Conservation (phyloP, 2,888 invertebrate species). For the Molorchus minor region DNA sequence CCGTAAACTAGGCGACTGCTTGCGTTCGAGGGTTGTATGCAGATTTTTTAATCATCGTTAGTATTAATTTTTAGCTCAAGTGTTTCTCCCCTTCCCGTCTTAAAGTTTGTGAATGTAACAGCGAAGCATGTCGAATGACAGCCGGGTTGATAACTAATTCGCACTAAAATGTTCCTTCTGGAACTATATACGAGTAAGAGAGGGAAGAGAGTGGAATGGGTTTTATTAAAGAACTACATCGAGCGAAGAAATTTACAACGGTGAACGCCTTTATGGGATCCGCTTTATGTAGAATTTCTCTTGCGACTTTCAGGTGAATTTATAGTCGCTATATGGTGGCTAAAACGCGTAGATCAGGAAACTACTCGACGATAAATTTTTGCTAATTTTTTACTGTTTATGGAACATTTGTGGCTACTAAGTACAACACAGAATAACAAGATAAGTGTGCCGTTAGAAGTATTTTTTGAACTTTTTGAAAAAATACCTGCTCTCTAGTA, state of each 20-base stretch:
- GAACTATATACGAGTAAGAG: not conserved
- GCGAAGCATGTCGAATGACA: not conserved
- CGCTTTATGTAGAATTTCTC: too few relatives aligned
- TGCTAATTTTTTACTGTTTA: too few relatives aligned
- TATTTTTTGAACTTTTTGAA: too few relatives aligned
- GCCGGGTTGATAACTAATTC: constrained; percentile 2
- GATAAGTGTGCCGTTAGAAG: too few relatives aligned
- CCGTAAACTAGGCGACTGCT: constrained; percentile 48
- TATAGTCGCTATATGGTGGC: too few relatives aligned
- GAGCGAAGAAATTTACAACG: not conserved
- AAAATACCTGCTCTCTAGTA: too few relatives aligned
- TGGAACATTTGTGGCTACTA: too few relatives aligned
- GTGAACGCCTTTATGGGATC: not conserved
- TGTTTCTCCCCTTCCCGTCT: constrained; percentile 34
- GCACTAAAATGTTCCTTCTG: not conserved
- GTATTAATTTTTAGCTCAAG: constrained; percentile 51
- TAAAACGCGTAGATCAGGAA: too few relatives aligned
- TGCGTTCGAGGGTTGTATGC: constrained; percentile 46
- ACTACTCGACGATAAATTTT: too few relatives aligned
- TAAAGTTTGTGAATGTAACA: constrained; percentile 14
- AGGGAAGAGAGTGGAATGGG: not conserved
- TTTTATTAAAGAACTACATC: not conserved
- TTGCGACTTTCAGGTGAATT: too few relatives aligned
- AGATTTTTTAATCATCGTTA: constrained; percentile 55
- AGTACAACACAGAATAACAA: too few relatives aligned